Conservation (phyloP, 2,888 invertebrate species). For the Mechanitis messenoides region DNA sequence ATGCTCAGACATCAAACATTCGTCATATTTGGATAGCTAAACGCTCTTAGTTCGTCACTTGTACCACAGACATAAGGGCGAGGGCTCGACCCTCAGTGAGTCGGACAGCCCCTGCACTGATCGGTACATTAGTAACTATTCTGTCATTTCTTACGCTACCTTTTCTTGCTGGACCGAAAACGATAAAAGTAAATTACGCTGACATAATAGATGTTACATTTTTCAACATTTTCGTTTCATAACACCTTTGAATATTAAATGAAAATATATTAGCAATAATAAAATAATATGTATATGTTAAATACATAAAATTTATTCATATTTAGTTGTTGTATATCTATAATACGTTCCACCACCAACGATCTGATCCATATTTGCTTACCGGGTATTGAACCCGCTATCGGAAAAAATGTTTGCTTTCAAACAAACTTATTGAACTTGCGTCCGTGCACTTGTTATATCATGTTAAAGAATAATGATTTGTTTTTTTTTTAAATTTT, state of each 20-base stretch:
- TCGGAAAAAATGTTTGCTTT: constrained; percentile 48
- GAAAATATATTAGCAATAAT: no score
- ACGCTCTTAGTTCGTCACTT: constrained; percentile 20
- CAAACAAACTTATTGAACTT: constrained; percentile 4
- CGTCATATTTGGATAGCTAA: no score
- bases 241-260: no score
- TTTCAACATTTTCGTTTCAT: no score
- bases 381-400: constrained; percentile 52
- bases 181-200: constrained; percentile 10
- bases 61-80: constrained; percentile 25
- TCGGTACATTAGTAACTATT: constrained; percentile 37
- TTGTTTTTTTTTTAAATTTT: no score
- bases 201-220: constrained; percentile 9
- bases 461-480: no score
- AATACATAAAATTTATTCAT: no score
- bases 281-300: no score
- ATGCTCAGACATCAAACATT: no score
- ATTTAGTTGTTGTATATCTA: no score
- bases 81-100: constrained; percentile 40
- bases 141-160: constrained; percentile 8
- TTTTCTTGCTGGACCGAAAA: constrained; percentile 7
- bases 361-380: constrained; percentile 30
- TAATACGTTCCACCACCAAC: no score
- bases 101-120: constrained; percentile 36
- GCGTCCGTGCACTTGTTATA: background rate